These are phyloP conservation scores for Nesospiza acunhae DNA, from an alignment of 2,113 vertebrate genomes.

Conservation along the genomic window DNA sequence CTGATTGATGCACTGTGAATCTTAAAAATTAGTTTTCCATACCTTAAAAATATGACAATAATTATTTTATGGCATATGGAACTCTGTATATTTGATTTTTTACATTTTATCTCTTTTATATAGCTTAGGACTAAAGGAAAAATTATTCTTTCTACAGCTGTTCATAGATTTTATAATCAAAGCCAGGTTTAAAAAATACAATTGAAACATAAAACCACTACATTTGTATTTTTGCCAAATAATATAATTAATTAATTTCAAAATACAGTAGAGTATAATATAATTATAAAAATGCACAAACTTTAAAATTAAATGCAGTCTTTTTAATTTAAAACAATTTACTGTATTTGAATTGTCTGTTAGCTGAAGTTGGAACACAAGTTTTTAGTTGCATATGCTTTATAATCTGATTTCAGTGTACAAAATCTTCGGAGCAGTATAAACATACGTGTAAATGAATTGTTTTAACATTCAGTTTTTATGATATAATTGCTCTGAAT, in stretches of 20 bases:
- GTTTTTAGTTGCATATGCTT: background rate
- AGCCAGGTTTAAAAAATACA: background rate
- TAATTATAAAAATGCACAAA: conserved; percentile 3
- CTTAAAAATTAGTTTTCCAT: background rate
- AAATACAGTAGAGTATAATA: background rate
- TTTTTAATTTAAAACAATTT: background rate
- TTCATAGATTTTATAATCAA: background rate
- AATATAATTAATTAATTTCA: background rate
- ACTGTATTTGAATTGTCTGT: background rate
- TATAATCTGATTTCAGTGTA: background rate
- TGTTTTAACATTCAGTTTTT: conserved; percentile 43
- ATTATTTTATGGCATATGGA: background rate
- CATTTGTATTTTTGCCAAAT: background rate
- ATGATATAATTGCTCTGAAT: conserved; percentile 24
- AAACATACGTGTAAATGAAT: conserved; percentile 29
- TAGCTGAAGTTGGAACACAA: background rate
- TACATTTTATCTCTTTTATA: background rate
- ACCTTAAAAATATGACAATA: background rate
- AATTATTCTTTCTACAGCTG: background rate
- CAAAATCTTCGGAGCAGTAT: background rate
- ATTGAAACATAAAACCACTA: background rate
- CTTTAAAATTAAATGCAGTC: background rate
- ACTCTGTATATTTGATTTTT: background rate
- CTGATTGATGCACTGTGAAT: background rate
- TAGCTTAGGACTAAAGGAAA: background rate